Percentiles rank a stretch among this genome's conserved stretches.
These are phyloP conservation scores for Lutjanus argentimaculatus DNA, from an alignment of 2,797 vertebrate genomes.

Conservation along the genomic window DNA sequence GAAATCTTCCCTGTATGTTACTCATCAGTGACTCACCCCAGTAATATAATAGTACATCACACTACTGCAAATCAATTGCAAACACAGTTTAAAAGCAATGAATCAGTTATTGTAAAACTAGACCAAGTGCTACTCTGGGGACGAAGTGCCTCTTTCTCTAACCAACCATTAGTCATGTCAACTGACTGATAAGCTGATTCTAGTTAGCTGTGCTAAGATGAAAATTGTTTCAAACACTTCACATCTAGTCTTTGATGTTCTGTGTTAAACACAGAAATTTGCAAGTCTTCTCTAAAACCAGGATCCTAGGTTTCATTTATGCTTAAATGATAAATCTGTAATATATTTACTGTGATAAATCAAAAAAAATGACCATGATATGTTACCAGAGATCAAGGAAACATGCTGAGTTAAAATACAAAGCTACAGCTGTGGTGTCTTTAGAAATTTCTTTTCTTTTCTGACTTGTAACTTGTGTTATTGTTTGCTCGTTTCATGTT, in stretches of 20 bases:
- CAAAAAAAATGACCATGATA: too few relatives aligned
- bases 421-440: too few relatives aligned
- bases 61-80: neutral
- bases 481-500: too few relatives aligned
- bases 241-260: neutral
- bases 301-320: neutral
- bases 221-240: neutral
- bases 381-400: too few relatives aligned
- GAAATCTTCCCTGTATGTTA: neutral
- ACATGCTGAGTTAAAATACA: too few relatives aligned
- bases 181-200: neutral
- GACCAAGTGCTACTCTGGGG: neutral
- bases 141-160: neutral
- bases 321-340: too few relatives aligned
- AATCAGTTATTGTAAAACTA: conserved; percentile 10
- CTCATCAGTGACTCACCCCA: neutral
- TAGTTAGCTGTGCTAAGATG: neutral
- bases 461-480: too few relatives aligned
- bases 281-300: neutral
- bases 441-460: too few relatives aligned
- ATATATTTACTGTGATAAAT: too few relatives aligned
- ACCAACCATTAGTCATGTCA: neutral
- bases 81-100: neutral
- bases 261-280: neutral
- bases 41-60: neutral